Conservation (phyloP, 2,888 invertebrate genomes). For the Euphydryas editha region DNA sequence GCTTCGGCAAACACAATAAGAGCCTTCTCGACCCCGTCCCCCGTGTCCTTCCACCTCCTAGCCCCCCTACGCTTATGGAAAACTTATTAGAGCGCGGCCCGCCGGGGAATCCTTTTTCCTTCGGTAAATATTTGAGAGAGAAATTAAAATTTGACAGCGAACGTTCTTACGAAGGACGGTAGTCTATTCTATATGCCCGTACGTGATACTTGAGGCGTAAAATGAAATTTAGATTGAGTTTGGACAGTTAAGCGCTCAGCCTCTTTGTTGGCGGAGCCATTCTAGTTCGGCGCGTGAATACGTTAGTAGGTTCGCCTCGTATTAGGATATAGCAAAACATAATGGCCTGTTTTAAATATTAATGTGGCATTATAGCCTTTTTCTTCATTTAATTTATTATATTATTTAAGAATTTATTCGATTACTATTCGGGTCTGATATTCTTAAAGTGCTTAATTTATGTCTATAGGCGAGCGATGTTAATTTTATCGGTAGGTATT, state of each 20-base stretch:
- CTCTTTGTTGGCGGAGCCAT: conserved; percentile 38
- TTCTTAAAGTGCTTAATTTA: conserved; percentile 7
- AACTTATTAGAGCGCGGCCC: conserved; percentile 83
- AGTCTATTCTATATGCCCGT: conserved; percentile 75
- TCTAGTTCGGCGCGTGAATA: conserved; percentile 36
- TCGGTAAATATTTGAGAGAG: conserved; percentile 83
- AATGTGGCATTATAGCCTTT: conserved; percentile 37
- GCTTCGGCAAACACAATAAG: conserved; percentile 84
- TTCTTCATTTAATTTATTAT: conserved; percentile 27
- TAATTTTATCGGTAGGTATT: conserved; percentile 7
- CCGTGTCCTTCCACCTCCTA: conserved; percentile 31
- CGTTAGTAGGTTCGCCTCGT: conserved; percentile 33
- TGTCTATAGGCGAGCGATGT: conserved; percentile 2
- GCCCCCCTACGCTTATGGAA: conserved; percentile 76
- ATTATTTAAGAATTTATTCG: conserved; percentile 22
- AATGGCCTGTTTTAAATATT: conserved; percentile 38
- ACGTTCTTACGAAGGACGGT: conserved; percentile 72
- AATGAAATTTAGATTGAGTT: conserved; percentile 83
- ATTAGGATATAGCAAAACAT: conserved; percentile 37
- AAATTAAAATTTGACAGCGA: conserved; percentile 84
- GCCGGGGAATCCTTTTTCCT: conserved; percentile 83
- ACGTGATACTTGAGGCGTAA: conserved; percentile 81
- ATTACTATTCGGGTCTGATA: conserved; percentile 16
- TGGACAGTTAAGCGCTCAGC: conserved; percentile 56
- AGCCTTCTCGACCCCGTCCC: conserved; percentile 63